phyloP scores from a whole-genome alignment of 2,888 invertebrate species.

The Liposcelis brunnea region DNA sequence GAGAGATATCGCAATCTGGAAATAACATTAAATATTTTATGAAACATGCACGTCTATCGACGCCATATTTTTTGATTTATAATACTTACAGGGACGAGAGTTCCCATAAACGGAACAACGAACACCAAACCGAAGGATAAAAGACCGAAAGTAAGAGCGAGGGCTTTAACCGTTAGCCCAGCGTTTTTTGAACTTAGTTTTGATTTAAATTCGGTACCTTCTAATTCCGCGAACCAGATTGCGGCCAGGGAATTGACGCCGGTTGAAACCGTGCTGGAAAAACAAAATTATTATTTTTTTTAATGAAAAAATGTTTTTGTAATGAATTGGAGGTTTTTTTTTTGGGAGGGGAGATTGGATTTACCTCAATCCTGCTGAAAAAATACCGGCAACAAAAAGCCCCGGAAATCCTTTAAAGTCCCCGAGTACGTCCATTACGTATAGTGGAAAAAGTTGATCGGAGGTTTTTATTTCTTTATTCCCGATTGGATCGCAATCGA shows the following conservation, averaged over 20 bases:
- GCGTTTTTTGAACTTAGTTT: constrained; percentile 20
- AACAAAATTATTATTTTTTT: constrained; percentile 7
- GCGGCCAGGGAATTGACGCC: constrained; percentile 36
- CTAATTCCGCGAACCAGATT: constrained; percentile 31
- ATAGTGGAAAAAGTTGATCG: constrained; percentile 31
- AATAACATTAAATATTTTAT: not conserved
- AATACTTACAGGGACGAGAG: constrained; percentile 26
- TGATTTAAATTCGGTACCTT: constrained; percentile 18
- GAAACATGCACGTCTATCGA: not conserved
- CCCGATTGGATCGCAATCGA: constrained; percentile 30
- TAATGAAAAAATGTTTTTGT: constrained; percentile 4
- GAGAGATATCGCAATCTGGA: constrained; percentile 25
- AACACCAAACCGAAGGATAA: constrained; percentile 30
- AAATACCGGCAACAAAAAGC: constrained; percentile 35
- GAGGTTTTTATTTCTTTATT: constrained; percentile 20
- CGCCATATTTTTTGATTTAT: not conserved
- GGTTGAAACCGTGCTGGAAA: constrained; percentile 34
- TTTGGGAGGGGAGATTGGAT: too few species aligned
- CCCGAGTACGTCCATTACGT: constrained; percentile 33
- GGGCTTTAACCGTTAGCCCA: constrained; percentile 27
- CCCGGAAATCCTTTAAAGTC: constrained; percentile 33
- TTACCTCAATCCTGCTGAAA: constrained; percentile 35
- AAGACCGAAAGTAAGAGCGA: constrained; percentile 29
- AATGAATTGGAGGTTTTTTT: not conserved
- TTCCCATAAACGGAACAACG: constrained; percentile 31